Evolutionary conservation across 2,113 vertebrate species (phyloP).

Genomic region (Octodon degus): DNA sequence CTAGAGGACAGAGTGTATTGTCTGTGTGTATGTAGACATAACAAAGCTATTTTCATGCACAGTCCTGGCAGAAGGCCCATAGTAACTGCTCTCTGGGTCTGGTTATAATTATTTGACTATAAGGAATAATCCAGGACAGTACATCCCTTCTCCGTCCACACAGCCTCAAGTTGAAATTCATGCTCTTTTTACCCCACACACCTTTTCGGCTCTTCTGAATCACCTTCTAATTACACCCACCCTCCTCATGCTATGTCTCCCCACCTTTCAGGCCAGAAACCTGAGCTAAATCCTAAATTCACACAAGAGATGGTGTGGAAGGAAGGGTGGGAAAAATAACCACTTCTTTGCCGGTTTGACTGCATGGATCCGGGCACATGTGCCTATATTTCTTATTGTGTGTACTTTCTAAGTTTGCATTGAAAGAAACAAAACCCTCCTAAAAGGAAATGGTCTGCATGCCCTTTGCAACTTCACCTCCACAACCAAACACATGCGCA

Average conservation of each 20-base stretch:
- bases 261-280: constrained; percentile 5
- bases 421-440: not conserved
- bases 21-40: constrained; percentile 81
- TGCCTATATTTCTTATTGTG: not conserved
- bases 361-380: not conserved
- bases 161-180: constrained; percentile 34
- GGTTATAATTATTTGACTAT: constrained; percentile 80
- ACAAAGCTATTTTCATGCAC: constrained; percentile 83
- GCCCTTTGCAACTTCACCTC: constrained; percentile 27
- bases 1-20: constrained; percentile 81
- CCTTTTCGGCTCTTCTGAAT: constrained; percentile 33
- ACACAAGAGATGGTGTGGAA: not conserved
- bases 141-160: constrained; percentile 62
- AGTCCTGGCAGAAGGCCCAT: constrained; percentile 74
- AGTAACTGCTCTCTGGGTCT: constrained; percentile 76
- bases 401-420: not conserved
- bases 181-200: constrained; percentile 39
- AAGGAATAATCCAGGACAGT: constrained; percentile 70
- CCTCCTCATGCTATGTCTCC: not conserved
- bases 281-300: constrained; percentile 8
- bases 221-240: constrained; percentile 13
- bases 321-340: not conserved
- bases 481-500: constrained; percentile 28
- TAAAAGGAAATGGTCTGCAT: not conserved
- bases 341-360: not conserved